Evolutionary conservation across 2,113 vertebrate genomes (phyloP).

Genomic region (Isurus oxyrinchus): DNA sequence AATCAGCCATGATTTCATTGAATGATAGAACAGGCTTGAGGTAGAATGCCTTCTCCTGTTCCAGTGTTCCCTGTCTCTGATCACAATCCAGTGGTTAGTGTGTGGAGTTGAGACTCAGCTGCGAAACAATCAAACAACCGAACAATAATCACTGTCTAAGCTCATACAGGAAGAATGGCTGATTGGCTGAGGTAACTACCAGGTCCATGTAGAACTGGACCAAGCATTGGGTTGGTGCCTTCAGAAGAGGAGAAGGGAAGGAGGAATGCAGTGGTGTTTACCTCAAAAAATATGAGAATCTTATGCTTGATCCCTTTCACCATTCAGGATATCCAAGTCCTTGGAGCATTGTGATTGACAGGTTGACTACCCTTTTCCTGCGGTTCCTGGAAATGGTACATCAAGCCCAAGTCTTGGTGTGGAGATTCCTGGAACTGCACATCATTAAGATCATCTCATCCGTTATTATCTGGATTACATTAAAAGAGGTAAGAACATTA

Average conservation of each 20-base stretch:
- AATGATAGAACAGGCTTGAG: too few species aligned
- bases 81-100: background rate
- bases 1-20: too few species aligned
- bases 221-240: background rate
- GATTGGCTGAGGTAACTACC: background rate
- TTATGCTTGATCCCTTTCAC: background rate
- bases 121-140: background rate
- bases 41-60: background rate
- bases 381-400: constrained; percentile 49
- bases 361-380: constrained; percentile 52
- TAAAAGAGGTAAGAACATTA: constrained; percentile 56
- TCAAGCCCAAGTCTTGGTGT: constrained; percentile 53
- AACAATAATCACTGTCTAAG: background rate
- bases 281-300: background rate
- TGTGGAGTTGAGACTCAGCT: background rate
- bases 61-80: background rate
- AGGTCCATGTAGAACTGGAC: background rate
- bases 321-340: background rate
- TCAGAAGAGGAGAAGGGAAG: constrained; percentile 39
- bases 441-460: constrained; percentile 58
- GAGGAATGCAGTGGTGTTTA: background rate
- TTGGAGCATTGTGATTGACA: constrained; percentile 56
- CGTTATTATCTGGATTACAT: constrained; percentile 59
- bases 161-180: background rate
- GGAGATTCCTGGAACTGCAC: constrained; percentile 65